Conservation (phyloP, 2,113 vertebrate genomes). For the Carollia perspicillata region DNA sequence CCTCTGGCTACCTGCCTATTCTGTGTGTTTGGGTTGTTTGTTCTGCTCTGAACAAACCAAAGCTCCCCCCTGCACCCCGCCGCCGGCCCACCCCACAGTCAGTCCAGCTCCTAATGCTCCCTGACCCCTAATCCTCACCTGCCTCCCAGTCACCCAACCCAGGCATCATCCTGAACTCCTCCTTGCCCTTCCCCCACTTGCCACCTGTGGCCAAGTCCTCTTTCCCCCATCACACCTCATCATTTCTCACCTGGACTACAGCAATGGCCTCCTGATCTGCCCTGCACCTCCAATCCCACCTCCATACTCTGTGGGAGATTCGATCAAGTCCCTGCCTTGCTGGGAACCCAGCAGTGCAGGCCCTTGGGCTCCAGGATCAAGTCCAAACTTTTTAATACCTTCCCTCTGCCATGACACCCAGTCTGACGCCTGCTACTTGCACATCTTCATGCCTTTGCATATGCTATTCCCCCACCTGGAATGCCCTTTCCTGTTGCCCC, state of each 20-base stretch:
- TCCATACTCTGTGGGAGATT: background rate
- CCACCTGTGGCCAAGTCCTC: background rate
- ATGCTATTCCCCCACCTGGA: background rate
- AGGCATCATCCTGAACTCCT: background rate
- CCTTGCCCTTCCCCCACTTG: rapidly evolving
- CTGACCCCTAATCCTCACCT: rapidly evolving
- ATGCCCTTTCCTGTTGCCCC: background rate
- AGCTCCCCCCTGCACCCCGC: too few species aligned
- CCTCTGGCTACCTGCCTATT: background rate
- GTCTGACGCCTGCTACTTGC: background rate
- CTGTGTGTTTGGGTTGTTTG: too few species aligned
- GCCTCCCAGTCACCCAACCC: background rate
- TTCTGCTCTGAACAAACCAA: background rate
- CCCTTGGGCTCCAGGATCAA: background rate
- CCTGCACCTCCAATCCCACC: background rate
- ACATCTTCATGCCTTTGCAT: background rate
- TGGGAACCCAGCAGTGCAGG: background rate
- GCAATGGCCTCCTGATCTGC: background rate
- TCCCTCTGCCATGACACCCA: background rate
- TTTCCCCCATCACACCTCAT: background rate
- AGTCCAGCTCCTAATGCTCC: background rate
- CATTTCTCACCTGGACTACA: background rate
- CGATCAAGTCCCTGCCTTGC: background rate
- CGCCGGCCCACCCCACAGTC: rapidly evolving
- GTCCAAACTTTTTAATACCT: background rate